These are phyloP conservation scores for Patella depressa DNA, from an alignment of 2,888 invertebrate species.

Conservation along the genomic window DNA sequence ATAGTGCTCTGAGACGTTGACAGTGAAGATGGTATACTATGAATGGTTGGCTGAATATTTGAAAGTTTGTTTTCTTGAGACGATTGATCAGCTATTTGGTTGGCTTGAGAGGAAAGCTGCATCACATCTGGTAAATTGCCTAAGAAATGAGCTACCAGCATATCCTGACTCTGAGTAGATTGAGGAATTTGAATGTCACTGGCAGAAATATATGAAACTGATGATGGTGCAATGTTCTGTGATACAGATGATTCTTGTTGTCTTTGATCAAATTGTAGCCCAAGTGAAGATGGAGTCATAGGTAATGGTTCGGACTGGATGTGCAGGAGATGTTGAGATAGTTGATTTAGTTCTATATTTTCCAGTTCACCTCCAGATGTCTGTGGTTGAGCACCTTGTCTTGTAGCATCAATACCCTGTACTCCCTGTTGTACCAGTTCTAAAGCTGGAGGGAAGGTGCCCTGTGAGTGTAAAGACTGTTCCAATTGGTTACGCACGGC, in stretches of 20 bases:
- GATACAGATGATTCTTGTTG: background rate
- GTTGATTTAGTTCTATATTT: background rate
- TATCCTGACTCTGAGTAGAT: background rate
- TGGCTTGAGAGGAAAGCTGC: background rate
- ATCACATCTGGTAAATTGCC: background rate
- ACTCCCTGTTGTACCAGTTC: too few relatives aligned
- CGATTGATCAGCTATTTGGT: background rate
- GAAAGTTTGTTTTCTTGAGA: constrained; percentile 1
- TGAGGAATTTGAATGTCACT: background rate
- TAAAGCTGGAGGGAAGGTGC: too few relatives aligned
- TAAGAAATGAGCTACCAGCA: background rate
- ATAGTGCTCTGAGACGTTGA: constrained; percentile 1
- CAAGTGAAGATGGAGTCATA: background rate
- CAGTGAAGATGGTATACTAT: background rate
- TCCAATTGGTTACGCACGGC: too few relatives aligned
- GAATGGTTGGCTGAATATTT: background rate
- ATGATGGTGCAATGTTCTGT: too few relatives aligned
- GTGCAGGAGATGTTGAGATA: background rate
- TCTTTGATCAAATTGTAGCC: background rate
- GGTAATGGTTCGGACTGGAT: background rate
- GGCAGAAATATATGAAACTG: background rate
- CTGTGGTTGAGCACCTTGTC: too few relatives aligned
- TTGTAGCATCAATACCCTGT: too few relatives aligned
- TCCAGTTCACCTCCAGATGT: background rate
- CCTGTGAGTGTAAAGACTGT: too few relatives aligned